Percentiles rank a stretch among this genome's conserved stretches.
Conservation (phyloP, 2,113 vertebrate species). For the Spizaetus ornatus region DNA sequence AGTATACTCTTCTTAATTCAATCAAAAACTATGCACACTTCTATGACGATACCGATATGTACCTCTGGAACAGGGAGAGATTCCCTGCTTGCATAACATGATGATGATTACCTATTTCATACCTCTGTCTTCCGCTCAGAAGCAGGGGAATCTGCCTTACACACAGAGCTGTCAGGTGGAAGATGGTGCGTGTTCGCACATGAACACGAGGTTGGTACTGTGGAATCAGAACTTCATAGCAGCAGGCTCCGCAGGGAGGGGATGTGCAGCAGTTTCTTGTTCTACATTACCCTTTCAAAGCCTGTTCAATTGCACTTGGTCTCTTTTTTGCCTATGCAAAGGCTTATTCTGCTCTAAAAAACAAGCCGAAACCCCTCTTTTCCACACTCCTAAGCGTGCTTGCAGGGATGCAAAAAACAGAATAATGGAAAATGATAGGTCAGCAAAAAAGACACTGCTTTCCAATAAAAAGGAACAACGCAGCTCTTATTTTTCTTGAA, state of each 20-base stretch:
- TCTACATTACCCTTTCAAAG: not conserved
- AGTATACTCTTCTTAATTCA: not conserved
- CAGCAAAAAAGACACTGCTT: not conserved
- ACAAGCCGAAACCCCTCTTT: not conserved
- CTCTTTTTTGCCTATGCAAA: not conserved
- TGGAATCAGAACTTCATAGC: not conserved
- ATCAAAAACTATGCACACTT: not conserved
- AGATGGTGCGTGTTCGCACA: not conserved
- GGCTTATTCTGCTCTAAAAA: not conserved
- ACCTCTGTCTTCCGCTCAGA: not conserved
- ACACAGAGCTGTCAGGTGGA: not conserved
- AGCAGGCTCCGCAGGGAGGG: not conserved
- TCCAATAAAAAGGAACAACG: not conserved
- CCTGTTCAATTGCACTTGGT: not conserved
- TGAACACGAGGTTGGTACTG: not conserved
- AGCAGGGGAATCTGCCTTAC: not conserved
- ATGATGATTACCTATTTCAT: not conserved
- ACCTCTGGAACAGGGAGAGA: not conserved
- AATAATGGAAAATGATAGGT: not conserved
- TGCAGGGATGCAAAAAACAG: not conserved
- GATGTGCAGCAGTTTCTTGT: not conserved
- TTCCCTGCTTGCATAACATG: not conserved
- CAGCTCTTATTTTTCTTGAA: slow-evolving; percentile 1
- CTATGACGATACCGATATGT: fast-evolving
- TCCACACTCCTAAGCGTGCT: not conserved